Evolutionary conservation across 2,888 invertebrate species (phyloP).

Genomic region (Blastobasis lacticolella): DNA sequence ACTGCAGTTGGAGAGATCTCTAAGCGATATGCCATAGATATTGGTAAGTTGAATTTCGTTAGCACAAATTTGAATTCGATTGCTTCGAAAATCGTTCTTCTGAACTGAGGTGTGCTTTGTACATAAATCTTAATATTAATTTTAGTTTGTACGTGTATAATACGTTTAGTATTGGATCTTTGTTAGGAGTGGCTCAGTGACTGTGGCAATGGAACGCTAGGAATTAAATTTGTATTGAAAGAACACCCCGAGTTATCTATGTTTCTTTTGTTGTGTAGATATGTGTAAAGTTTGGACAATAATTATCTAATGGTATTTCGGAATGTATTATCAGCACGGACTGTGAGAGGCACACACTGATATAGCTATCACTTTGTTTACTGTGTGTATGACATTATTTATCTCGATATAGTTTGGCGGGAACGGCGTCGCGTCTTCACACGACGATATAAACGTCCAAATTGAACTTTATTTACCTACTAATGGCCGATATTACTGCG

Average conservation of each 20-base stretch:
- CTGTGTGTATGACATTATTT: no score
- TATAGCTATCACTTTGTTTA: no score
- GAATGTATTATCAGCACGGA: constrained; percentile 24
- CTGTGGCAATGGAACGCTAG: constrained; percentile 21
- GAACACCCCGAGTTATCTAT: constrained; percentile 18
- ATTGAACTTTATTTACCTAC: no score
- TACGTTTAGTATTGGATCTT: constrained; percentile 42
- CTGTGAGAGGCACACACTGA: no score
- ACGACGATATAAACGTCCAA: no score
- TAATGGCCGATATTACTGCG: no score
- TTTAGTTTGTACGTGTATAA: constrained; percentile 60
- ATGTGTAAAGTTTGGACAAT: constrained; percentile 68
- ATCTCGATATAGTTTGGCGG: no score
- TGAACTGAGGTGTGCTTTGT: constrained; percentile 54
- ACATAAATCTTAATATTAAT: constrained; percentile 65
- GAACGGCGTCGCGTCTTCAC: no score
- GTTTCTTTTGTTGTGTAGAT: constrained; percentile 44
- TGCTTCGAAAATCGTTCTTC: neutral
- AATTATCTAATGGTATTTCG: constrained; percentile 49
- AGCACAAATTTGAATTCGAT: no score
- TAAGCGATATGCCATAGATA: no score
- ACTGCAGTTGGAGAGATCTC: no score
- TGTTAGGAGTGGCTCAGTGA: constrained; percentile 28
- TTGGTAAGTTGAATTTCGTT: no score
- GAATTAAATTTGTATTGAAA: constrained; percentile 16